Evolutionary conservation across 2,113 vertebrate species (phyloP).

Genomic region (Amia ocellicauda): DNA sequence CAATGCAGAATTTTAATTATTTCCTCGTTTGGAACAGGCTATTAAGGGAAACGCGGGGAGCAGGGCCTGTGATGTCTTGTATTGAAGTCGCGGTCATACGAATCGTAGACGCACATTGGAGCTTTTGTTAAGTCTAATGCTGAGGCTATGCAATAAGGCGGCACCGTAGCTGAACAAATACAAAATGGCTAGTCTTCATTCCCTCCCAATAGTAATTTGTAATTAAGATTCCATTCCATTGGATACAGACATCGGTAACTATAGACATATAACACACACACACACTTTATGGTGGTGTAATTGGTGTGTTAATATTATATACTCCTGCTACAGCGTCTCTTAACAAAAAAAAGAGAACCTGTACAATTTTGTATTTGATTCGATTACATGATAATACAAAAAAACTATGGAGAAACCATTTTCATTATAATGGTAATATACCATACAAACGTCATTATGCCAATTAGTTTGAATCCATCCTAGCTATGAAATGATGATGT

Average conservation of each 20-base stretch:
- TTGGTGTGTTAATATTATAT: slow-evolving; percentile 56
- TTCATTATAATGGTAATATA: too few species aligned
- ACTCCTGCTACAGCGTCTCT: slow-evolving; percentile 41
- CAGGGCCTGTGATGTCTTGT: not conserved
- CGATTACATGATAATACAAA: too few species aligned
- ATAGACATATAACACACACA: slow-evolving; percentile 58
- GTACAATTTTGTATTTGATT: too few species aligned
- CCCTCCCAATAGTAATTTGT: slow-evolving; percentile 35
- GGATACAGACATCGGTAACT: slow-evolving; percentile 65
- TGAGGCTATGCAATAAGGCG: slow-evolving; percentile 47
- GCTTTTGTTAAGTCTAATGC: not conserved
- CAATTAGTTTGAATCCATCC: too few species aligned
- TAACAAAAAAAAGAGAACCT: too few species aligned
- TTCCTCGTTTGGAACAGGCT: not conserved
- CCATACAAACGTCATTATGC: too few species aligned
- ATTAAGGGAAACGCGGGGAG: slow-evolving; percentile 11
- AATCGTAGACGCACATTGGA: not conserved
- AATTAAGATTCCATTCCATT: slow-evolving; percentile 71
- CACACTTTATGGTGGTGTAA: slow-evolving; percentile 56
- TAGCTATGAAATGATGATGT: too few species aligned
- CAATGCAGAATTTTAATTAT: slow-evolving; percentile 14
- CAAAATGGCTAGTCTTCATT: slow-evolving; percentile 41
- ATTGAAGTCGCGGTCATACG: not conserved
- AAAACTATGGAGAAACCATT: too few species aligned
- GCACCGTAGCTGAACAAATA: slow-evolving; percentile 35